Conservation (phyloP, 2,113 vertebrate genomes). For the Pelecanoides urinatrix region DNA sequence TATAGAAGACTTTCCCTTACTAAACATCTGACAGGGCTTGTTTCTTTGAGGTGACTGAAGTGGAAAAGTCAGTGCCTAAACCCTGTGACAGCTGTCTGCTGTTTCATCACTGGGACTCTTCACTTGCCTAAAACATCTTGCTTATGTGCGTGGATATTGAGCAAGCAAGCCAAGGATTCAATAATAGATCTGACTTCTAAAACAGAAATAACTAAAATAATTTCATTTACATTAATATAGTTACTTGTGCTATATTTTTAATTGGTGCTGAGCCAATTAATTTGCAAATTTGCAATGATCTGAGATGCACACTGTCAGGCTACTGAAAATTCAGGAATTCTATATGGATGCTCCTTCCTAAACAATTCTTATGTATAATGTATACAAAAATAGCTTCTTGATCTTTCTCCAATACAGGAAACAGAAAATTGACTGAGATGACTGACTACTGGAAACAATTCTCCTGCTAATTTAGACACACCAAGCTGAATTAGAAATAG, state of each 20-base stretch:
- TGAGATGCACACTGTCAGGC: too few relatives aligned
- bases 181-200: neutral
- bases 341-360: neutral
- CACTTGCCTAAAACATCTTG: neutral
- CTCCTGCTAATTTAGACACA: neutral
- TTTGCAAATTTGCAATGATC: neutral
- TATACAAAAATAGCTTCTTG: neutral
- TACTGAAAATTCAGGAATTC: neutral
- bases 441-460: neutral
- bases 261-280: too few relatives aligned
- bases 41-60: neutral
- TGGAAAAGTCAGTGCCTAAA: neutral
- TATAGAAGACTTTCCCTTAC: neutral
- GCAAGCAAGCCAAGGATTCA: neutral
- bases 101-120: neutral
- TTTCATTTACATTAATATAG: neutral
- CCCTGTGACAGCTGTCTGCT: neutral
- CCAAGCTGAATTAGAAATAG: neutral
- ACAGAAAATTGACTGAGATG: neutral
- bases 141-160: neutral
- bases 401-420: neutral
- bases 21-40: neutral
- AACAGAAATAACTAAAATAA: neutral
- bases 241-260: neutral
- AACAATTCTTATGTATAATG: neutral